Conservation (phyloP, 2,797 vertebrate species). For the Micropoecilia bifurca region DNA sequence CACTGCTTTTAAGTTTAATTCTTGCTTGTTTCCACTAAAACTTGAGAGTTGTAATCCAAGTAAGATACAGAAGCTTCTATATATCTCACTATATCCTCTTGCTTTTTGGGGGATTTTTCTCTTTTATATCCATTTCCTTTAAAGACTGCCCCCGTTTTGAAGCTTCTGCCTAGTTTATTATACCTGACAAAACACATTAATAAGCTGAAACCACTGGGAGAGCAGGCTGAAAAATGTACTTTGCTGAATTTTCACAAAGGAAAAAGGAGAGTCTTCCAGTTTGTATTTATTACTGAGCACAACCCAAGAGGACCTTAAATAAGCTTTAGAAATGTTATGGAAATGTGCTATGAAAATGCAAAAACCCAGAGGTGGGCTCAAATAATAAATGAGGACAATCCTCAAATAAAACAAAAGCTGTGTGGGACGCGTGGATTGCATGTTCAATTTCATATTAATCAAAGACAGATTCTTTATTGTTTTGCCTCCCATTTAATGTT, state of each 20-base stretch:
- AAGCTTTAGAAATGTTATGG: slow-evolving; percentile 31
- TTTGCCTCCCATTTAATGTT: not conserved
- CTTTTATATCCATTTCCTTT: slow-evolving; percentile 39
- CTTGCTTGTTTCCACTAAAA: slow-evolving; percentile 29
- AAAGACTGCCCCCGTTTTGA: slow-evolving; percentile 43
- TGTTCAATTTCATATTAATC: not conserved
- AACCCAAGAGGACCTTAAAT: slow-evolving; percentile 46
- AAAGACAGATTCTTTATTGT: not conserved
- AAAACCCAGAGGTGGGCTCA: slow-evolving; percentile 14
- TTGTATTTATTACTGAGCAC: slow-evolving; percentile 39
- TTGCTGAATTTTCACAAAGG: slow-evolving; percentile 35
- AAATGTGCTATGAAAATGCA: slow-evolving; percentile 43
- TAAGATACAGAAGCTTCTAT: slow-evolving; percentile 10
- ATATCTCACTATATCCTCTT: slow-evolving; percentile 29
- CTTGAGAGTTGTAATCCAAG: slow-evolving; percentile 11
- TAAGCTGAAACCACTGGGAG: slow-evolving; percentile 45
- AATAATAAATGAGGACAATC: not conserved
- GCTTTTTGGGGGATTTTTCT: slow-evolving; percentile 2
- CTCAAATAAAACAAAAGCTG: slow-evolving; percentile 1
- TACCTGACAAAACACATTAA: slow-evolving; percentile 57
- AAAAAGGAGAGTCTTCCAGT: slow-evolving; percentile 4
- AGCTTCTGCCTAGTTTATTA: slow-evolving; percentile 54
- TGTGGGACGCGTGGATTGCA: not conserved
- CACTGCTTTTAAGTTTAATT: slow-evolving; percentile 29
- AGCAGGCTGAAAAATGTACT: slow-evolving; percentile 25